These are phyloP conservation scores for Mechanitis messenoides DNA, from an alignment of 2,888 invertebrate species.

Conservation along the genomic window DNA sequence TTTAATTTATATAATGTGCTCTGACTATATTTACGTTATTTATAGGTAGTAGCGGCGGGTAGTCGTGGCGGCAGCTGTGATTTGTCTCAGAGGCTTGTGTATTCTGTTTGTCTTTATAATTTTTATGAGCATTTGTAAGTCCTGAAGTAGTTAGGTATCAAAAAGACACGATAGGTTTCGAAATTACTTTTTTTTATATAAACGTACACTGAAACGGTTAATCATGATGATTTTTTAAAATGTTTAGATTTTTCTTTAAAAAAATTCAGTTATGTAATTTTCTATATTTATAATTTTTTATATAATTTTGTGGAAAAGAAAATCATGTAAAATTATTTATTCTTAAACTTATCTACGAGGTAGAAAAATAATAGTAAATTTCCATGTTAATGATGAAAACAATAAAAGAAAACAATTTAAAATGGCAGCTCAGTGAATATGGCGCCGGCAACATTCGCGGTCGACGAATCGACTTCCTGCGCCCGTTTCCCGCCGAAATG, in stretches of 20 bases:
- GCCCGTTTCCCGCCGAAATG: constrained; percentile 73
- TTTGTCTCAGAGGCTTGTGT: constrained; percentile 27
- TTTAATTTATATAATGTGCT: constrained; percentile 75
- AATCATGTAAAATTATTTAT: not conserved
- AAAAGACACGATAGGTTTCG: too few relatives aligned
- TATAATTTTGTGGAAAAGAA: not conserved
- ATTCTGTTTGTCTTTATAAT: too few relatives aligned
- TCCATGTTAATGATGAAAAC: constrained; percentile 21
- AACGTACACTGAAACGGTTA: too few relatives aligned
- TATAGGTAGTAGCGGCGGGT: constrained; percentile 65
- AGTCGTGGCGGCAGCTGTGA: constrained; percentile 54
- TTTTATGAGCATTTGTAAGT: too few relatives aligned
- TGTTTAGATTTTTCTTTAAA: too few relatives aligned
- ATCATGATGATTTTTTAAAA: too few relatives aligned
- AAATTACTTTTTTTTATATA: too few relatives aligned
- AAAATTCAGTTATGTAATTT: too few relatives aligned
- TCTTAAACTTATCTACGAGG: constrained; percentile 24
- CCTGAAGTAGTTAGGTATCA: not conserved
- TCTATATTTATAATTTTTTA: too few relatives aligned
- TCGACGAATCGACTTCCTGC: constrained; percentile 73
- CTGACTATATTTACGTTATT: constrained; percentile 70
- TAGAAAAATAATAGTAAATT: constrained; percentile 29
- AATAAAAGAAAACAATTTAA: constrained; percentile 26
- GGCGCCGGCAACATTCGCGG: constrained; percentile 72
- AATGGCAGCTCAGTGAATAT: constrained; percentile 42